Evolutionary conservation across 92 coral and sea anemone species (phyloP).

Genomic region (Zoanthus sansibaricus): DNA sequence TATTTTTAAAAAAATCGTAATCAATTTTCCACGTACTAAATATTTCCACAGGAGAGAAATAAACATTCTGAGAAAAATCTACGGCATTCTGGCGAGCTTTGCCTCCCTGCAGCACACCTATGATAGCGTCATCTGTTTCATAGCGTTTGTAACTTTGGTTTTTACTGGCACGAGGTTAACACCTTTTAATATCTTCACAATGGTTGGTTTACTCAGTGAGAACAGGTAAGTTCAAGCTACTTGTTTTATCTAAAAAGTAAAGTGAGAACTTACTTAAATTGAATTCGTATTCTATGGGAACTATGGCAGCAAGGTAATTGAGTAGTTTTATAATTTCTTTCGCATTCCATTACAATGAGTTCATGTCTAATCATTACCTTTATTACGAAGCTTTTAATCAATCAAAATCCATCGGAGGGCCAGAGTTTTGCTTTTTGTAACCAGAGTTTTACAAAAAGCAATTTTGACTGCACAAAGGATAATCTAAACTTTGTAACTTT

Average conservation of each 20-base stretch:
- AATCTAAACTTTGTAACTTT: too few relatives aligned
- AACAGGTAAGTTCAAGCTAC: constrained; percentile 51
- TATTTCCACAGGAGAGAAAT: constrained; percentile 66
- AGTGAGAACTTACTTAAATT: too few relatives aligned
- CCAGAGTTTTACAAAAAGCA: too few relatives aligned
- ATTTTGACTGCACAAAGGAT: too few relatives aligned
- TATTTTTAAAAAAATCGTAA: neutral
- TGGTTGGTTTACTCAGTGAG: constrained; percentile 91
- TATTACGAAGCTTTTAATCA: too few relatives aligned
- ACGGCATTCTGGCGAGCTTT: constrained; percentile 86
- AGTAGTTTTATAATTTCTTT: too few relatives aligned
- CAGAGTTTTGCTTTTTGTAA: too few relatives aligned
- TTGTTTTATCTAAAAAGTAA: too few relatives aligned
- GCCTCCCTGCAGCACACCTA: constrained; percentile 91
- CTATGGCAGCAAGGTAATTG: too few relatives aligned
- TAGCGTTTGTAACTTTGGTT: constrained; percentile 85
- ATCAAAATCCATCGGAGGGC: neutral
- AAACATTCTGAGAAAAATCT: constrained; percentile 77
- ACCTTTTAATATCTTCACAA: constrained; percentile 88
- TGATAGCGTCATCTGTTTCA: constrained; percentile 91
- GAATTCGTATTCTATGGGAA: too few relatives aligned
- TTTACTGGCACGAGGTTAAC: constrained; percentile 91
- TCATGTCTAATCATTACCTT: too few relatives aligned
- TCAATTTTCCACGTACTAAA: neutral
- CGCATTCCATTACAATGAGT: neutral